Base-by-base conservation (phyloP, 2,888 invertebrate genomes). In the Thymelicus sylvestris region DNA sequence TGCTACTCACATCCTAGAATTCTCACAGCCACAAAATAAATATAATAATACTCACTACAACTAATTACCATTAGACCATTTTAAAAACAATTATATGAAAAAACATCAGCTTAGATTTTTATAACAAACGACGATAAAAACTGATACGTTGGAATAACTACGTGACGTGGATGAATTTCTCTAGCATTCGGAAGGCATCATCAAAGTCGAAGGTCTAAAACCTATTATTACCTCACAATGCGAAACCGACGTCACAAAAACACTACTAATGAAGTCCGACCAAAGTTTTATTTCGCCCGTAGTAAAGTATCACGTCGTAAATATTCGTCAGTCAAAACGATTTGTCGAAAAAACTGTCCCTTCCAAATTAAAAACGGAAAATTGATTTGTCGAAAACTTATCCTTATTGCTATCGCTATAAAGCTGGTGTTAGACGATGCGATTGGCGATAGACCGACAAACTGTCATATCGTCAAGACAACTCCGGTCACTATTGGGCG, bases 321-420 rank as follows among this genome's bases (percentile, higher is more conserved):
- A 93, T 93, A 83, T 86, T 86, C 88, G 86, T 86, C 92, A 91
- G 93, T 92, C 93, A 92, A 89, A 92, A 92, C 92, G 89, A 85
- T 84, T 85, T 81, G 77, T 75, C 74, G 77, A 90, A 90, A 87
- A 90, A 87, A 84, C 73, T 82, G 85, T 87, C 85, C 79, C 78
- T 81, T 78, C 66, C 73, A 76, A 80, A 83, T 72, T 74, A 65
- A 84, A 82, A 82, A 81, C 68, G 73, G 75, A 74, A 75, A 44
- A 74, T 63, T 57, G 6, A 3, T 31, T 4, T 73, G 52, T 10
- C 6, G 72, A 10, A 84, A 79, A 74, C 62, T 66, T 39, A 72
- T 67, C 77, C 72, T 76, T 86, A 83, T 8, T 0, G 0, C 0
- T 0, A 0, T 3, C 0, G 0, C 0, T 1, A 67, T 81, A 86